These are phyloP conservation scores for Proisotoma minuta DNA, from an alignment of 2,888 invertebrate genomes.

Conservation along the genomic window DNA sequence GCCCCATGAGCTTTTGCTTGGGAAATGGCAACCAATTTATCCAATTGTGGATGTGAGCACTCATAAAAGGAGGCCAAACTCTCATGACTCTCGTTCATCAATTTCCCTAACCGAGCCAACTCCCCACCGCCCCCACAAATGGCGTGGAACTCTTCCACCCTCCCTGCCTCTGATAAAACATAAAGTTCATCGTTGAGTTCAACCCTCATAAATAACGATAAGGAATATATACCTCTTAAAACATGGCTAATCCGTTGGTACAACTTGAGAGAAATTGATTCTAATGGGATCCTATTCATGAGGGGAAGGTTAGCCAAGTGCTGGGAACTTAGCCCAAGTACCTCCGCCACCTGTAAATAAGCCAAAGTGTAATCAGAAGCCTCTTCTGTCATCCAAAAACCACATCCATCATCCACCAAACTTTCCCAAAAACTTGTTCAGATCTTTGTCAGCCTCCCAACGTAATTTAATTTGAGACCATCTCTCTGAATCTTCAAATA, in stretches of 20 bases:
- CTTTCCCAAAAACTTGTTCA: too few species aligned
- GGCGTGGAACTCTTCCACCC: conserved; percentile 72
- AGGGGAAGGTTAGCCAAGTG: conserved; percentile 30
- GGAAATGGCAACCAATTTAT: conserved; percentile 72
- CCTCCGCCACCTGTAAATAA: conserved; percentile 26
- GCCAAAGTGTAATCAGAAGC: not conserved
- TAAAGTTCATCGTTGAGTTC: conserved; percentile 14
- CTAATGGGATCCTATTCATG: conserved; percentile 34
- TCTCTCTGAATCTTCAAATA: too few species aligned
- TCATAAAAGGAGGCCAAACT: conserved; percentile 82
- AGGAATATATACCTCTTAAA: conserved; percentile 61
- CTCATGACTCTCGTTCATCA: conserved; percentile 85
- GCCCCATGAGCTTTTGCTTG: conserved; percentile 69
- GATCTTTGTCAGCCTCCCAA: too few species aligned
- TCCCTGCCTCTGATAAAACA: conserved; percentile 69
- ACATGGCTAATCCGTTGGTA: conserved; percentile 85
- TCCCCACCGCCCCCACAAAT: conserved; percentile 55
- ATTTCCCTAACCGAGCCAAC: conserved; percentile 62
- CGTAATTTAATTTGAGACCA: too few species aligned
- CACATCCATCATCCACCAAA: too few species aligned
- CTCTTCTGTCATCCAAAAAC: not conserved
- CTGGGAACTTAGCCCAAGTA: conserved; percentile 26
- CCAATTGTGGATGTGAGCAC: conserved; percentile 85
- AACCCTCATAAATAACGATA: conserved; percentile 9
- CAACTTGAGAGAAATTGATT: conserved; percentile 61